phyloP scores from a whole-genome alignment of 2,797 vertebrate species.

The Cuculus canorus region DNA sequence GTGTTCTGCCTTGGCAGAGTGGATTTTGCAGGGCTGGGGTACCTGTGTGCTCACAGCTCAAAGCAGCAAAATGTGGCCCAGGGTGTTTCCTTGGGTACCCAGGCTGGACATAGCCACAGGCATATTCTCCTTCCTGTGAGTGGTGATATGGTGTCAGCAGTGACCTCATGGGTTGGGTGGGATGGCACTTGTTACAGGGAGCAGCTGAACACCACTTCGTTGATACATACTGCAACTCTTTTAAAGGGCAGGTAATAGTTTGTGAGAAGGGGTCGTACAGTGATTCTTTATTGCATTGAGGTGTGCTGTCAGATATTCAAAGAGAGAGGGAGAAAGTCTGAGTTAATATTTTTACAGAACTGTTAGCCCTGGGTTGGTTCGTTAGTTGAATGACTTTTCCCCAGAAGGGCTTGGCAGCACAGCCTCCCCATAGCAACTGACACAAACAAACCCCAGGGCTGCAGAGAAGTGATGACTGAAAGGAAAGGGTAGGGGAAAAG shows the following conservation, averaged over 20 bases:
- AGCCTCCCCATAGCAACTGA: constrained; percentile 54
- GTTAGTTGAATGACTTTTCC: neutral
- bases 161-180: neutral
- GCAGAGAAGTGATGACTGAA: neutral
- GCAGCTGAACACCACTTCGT: neutral
- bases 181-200: neutral
- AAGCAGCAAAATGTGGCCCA: neutral
- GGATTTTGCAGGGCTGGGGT: rapidly evolving
- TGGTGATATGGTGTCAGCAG: neutral
- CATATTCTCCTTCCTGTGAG: rapidly evolving
- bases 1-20: neutral
- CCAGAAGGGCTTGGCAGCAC: neutral
- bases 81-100: neutral
- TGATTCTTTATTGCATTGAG: neutral
- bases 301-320: neutral
- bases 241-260: neutral
- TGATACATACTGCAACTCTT: neutral
- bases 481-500: constrained; percentile 31
- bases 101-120: rapidly evolving
- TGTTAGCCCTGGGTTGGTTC: neutral
- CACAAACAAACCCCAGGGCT: constrained; percentile 51
- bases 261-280: rapidly evolving
- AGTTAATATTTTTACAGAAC: neutral
- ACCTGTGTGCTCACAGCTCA: rapidly evolving
- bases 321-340: neutral